A percentile compares a stretch with the other conserved stretches of the same genome.
Evolutionary conservation across 2,797 vertebrate species (phyloP).

Genomic region (Phoxinus dragarum): DNA sequence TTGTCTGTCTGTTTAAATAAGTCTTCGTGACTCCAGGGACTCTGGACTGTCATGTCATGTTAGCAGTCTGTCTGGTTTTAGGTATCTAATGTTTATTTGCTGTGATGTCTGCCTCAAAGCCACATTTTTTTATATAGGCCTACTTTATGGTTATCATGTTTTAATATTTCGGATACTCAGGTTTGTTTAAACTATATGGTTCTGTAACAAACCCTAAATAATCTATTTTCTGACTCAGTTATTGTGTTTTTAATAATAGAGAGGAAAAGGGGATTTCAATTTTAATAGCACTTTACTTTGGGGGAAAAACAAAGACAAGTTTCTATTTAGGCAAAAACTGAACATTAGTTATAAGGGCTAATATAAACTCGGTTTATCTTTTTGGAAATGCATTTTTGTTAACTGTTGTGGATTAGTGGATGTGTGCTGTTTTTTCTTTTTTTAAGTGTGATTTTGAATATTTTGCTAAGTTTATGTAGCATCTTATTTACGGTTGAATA

Average conservation of each 20-base stretch:
- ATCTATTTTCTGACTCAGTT: not conserved
- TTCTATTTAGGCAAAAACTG: not conserved
- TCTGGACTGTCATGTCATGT: not conserved
- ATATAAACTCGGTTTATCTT: not conserved
- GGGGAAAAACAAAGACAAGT: not conserved
- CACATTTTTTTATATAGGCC: not conserved
- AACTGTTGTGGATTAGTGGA: not conserved
- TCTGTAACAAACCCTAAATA: not conserved
- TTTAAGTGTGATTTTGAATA: not conserved
- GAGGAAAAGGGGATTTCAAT: not conserved
- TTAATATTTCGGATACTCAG: not conserved
- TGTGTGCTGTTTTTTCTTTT: not conserved
- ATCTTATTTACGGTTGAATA: not conserved
- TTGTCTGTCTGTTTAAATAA: constrained; percentile 26
- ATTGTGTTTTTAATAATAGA: not conserved
- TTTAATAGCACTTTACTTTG: not conserved
- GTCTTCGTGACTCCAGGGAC: not conserved
- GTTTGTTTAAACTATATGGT: not conserved
- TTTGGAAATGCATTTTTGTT: not conserved
- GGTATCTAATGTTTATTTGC: constrained; percentile 3
- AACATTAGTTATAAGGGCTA: not conserved
- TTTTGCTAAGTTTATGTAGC: not conserved
- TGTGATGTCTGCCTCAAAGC: not conserved
- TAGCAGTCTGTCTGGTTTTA: not conserved
- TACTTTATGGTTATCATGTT: not conserved